Conservation (phyloP, 2,797 vertebrate species). For the Myotis findleyi region DNA sequence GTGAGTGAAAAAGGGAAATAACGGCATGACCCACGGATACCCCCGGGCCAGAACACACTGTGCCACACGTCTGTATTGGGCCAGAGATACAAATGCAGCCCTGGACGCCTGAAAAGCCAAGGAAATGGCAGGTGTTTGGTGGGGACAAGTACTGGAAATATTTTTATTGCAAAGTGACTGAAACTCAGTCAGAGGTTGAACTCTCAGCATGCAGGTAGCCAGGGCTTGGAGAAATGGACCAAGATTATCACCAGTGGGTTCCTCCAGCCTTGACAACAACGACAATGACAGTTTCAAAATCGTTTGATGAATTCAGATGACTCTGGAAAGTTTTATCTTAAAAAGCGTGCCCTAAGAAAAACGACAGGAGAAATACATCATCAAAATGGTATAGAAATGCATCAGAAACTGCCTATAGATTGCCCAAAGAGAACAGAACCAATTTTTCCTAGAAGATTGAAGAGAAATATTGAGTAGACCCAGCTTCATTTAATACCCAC, state of each 20-base stretch:
- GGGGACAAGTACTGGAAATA: conserved; percentile 63
- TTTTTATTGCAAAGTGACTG: conserved; percentile 59
- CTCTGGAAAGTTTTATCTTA: conserved; percentile 58
- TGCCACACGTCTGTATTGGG: background rate
- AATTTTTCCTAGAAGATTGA: conserved; percentile 77
- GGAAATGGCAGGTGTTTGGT: conserved; percentile 49
- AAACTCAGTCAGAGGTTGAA: conserved; percentile 47
- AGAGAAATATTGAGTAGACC: conserved; percentile 62
- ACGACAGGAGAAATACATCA: conserved; percentile 69
- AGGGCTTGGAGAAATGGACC: background rate
- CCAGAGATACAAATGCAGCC: conserved; percentile 22
- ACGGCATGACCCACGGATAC: conserved; percentile 41
- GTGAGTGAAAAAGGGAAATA: conserved; percentile 65
- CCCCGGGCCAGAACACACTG: background rate
- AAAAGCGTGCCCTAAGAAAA: conserved; percentile 69
- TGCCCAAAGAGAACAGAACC: conserved; percentile 72
- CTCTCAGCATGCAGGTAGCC: conserved; percentile 15
- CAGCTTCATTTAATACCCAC: conserved; percentile 62
- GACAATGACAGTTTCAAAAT: conserved; percentile 30
- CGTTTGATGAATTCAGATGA: conserved; percentile 61
- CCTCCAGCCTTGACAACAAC: conserved; percentile 47
- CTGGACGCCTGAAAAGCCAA: conserved; percentile 69
- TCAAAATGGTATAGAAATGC: conserved; percentile 52
- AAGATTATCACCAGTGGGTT: conserved; percentile 55
- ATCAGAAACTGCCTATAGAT: conserved; percentile 21